Percentiles rank a stretch among this genome's conserved stretches.
phyloP scores from a whole-genome alignment of 1,140 invertebrate genomes.

The Psilanteris sp. region DNA sequence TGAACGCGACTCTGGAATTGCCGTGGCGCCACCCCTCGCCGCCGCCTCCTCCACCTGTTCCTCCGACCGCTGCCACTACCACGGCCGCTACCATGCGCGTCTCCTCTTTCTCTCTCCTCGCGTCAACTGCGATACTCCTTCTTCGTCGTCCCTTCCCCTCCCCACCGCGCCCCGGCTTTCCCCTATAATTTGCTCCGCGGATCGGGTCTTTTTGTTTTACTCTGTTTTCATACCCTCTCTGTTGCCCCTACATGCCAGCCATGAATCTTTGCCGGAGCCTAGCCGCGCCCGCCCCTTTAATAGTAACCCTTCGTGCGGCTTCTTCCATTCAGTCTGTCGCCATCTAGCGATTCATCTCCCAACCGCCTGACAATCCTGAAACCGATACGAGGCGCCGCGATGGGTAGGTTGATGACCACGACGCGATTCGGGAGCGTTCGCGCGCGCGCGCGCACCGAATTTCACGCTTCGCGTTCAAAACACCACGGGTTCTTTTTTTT shows the following conservation, averaged over 20 bases:
- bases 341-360: conserved; percentile 66
- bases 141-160: conserved; percentile 27
- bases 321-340: conserved; percentile 73
- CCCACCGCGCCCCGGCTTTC: conserved; percentile 69
- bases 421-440: too few species aligned
- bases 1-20: conserved; percentile 77
- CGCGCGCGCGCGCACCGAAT: too few species aligned
- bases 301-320: conserved; percentile 70
- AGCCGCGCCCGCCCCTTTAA: conserved; percentile 78
- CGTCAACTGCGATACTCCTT: conserved; percentile 52
- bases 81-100: conserved; percentile 35
- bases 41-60: conserved; percentile 61
- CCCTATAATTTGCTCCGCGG: conserved; percentile 76
- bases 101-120: conserved; percentile 56
- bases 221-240: conserved; percentile 69
- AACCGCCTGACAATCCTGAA: conserved; percentile 26
- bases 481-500: too few species aligned
- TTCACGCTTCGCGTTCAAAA: too few species aligned
- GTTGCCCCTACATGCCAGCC: conserved; percentile 72
- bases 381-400: conserved; percentile 47
- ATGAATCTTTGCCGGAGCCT: conserved; percentile 77
- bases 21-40: conserved; percentile 77
- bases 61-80: conserved; percentile 59
- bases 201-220: conserved; percentile 66
- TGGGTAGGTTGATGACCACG: too few species aligned